phyloP scores from a whole-genome alignment of 2,888 invertebrate species.

The Epinotia brunnichana region DNA sequence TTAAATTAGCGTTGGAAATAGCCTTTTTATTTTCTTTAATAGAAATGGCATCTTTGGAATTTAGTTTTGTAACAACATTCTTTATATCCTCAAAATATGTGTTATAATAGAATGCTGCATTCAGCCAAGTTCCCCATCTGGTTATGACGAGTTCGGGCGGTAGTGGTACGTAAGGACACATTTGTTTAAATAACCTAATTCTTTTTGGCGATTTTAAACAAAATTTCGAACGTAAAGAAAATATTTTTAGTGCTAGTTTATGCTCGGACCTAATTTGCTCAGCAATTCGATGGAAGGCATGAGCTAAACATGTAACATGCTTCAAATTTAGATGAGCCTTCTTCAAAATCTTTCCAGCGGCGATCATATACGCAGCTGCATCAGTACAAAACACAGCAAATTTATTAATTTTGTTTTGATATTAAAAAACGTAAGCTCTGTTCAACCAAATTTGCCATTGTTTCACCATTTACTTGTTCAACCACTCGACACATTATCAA shows the following conservation, averaged over 20 bases:
- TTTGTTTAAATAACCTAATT: slow-evolving; percentile 11
- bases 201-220: slow-evolving; percentile 13
- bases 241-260: neutral
- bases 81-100: neutral
- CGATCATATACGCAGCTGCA: slow-evolving; percentile 24
- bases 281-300: slow-evolving; percentile 11
- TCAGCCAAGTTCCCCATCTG: no score
- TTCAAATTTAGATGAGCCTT: slow-evolving; percentile 1
- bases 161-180: slow-evolving; percentile 3
- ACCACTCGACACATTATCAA: slow-evolving; percentile 12
- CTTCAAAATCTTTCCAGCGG: slow-evolving; percentile 23
- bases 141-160: no score
- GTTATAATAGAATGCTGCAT: neutral
- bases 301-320: slow-evolving; percentile 16
- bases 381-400: slow-evolving; percentile 20
- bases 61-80: neutral
- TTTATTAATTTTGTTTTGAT: slow-evolving; percentile 1
- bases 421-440: slow-evolving; percentile 8
- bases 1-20: neutral
- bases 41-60: neutral
- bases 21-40: slow-evolving; percentile 3
- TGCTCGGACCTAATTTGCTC: slow-evolving; percentile 10
- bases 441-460: neutral
- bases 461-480: slow-evolving; percentile 10
- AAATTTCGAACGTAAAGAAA: no score